Evolutionary conservation across 2,113 vertebrate species (phyloP).

Genomic region (Phalacrocorax pelagicus): DNA sequence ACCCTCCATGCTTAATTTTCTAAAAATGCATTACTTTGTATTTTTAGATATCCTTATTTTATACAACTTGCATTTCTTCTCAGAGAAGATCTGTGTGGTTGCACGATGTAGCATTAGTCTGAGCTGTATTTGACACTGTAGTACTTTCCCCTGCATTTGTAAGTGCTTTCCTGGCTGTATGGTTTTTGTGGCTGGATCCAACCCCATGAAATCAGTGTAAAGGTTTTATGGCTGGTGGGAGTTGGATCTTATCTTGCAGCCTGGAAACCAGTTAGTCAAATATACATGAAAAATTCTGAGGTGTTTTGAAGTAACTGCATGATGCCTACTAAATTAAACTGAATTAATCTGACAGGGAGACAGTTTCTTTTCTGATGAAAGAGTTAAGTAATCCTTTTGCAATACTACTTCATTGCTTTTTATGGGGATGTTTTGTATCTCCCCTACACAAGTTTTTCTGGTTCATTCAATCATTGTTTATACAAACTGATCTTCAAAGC

Average conservation of each 20-base stretch:
- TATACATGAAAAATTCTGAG: not conserved
- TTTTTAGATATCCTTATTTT: not conserved
- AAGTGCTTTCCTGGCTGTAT: not conserved
- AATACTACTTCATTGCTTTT: not conserved
- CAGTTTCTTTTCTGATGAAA: not conserved
- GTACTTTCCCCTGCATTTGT: not conserved
- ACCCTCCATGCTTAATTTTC: not conserved
- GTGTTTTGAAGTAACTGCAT: not conserved
- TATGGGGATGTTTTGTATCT: accelerated
- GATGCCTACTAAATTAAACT: not conserved
- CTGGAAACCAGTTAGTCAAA: not conserved
- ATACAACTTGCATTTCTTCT: not conserved
- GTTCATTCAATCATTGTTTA: not conserved
- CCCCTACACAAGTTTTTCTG: not conserved
- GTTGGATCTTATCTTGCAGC: not conserved
- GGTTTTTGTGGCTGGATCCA: not conserved
- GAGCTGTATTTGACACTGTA: not conserved
- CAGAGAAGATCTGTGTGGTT: not conserved
- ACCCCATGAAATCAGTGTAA: not conserved
- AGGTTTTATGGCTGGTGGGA: not conserved
- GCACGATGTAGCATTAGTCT: not conserved
- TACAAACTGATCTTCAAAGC: not conserved
- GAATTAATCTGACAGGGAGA: not conserved
- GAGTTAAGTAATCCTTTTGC: not conserved
- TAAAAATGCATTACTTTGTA: not conserved